Evolutionary conservation across 1,140 invertebrate species (phyloP).

Genomic region (Maniola jurtina): DNA sequence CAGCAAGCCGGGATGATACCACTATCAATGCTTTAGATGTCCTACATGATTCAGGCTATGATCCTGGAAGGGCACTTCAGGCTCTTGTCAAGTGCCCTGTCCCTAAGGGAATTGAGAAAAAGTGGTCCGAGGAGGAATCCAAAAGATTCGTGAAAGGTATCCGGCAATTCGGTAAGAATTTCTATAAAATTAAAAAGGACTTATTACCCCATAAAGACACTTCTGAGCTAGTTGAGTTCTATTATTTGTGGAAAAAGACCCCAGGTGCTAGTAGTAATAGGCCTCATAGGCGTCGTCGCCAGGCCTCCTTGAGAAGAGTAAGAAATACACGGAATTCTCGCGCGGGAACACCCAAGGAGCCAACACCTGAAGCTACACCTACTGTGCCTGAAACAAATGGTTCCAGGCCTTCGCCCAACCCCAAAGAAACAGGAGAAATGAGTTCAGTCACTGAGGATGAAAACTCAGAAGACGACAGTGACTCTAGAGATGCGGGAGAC

Average conservation of each 20-base stretch:
- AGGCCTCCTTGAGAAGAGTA: slow-evolving; percentile 93
- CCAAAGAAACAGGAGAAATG: slow-evolving; percentile 83
- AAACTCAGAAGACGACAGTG: slow-evolving; percentile 94
- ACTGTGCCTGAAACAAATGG: slow-evolving; percentile 75
- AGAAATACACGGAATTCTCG: slow-evolving; percentile 87
- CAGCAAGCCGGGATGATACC: slow-evolving; percentile 97
- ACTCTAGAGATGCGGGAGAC: slow-evolving; percentile 82
- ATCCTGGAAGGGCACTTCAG: slow-evolving; percentile 96
- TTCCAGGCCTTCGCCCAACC: slow-evolving; percentile 81
- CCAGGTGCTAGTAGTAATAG: slow-evolving; percentile 97
- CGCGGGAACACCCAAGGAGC: slow-evolving; percentile 83
- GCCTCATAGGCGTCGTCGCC: slow-evolving; percentile 92
- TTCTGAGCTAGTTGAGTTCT: slow-evolving; percentile 98
- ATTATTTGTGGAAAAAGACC: slow-evolving; percentile 99
- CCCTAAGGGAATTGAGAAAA: slow-evolving; percentile 97
- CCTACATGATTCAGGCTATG: slow-evolving; percentile 96
- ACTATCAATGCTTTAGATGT: slow-evolving; percentile 98
- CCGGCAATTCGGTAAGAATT: slow-evolving; percentile 99
- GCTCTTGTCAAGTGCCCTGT: slow-evolving; percentile 97
- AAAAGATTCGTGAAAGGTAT: slow-evolving; percentile 99
- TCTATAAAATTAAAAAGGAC: slow-evolving; percentile 98
- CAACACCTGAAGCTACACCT: slow-evolving; percentile 78
- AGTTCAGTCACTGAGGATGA: slow-evolving; percentile 97
- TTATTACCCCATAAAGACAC: slow-evolving; percentile 97
- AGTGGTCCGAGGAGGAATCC: slow-evolving; percentile 98